A percentile compares a stretch with the other conserved stretches of the same genome.
Conservation (phyloP, 64 coral and sea anemone genomes). For the Pocillopora damicornis region DNA sequence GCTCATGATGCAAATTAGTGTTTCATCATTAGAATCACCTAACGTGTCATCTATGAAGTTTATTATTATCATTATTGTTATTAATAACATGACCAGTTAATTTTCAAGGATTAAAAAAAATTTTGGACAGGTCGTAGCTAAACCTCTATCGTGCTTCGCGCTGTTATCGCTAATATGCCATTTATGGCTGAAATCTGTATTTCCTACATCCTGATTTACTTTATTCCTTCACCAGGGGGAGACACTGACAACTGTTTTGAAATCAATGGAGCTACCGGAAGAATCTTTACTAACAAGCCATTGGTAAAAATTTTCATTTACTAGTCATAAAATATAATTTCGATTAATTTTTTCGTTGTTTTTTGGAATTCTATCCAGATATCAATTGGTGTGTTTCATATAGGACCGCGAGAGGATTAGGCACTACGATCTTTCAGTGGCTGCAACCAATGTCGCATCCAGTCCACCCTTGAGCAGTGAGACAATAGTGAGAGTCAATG, state of each 20-base stretch:
- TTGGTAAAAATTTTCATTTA: conserved; percentile 47
- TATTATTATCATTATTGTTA: too few species aligned
- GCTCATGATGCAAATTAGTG: too few species aligned
- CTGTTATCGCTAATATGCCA: background rate
- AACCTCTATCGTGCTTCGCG: too few species aligned
- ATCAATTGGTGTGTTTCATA: background rate
- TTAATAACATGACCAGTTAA: too few species aligned
- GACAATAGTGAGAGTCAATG: conserved; percentile 48
- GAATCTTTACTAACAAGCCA: conserved; percentile 50
- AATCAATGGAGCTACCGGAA: conserved; percentile 57
- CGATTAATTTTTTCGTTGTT: too few species aligned
- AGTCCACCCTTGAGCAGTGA: conserved; percentile 54
- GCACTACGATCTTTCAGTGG: conserved; percentile 59
- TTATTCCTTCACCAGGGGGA: background rate
- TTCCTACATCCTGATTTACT: too few species aligned
- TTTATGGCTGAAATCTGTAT: background rate
- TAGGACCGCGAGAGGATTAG: conserved; percentile 73
- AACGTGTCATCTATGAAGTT: too few species aligned
- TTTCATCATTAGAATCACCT: too few species aligned
- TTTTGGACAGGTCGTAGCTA: too few species aligned
- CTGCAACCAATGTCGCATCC: conserved; percentile 66
- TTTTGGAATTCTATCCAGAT: background rate
- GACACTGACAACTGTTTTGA: conserved; percentile 26
- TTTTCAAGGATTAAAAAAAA: too few species aligned
- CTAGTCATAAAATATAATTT: too few species aligned